These are phyloP conservation scores for Pampusana beccarii DNA, from an alignment of 2,113 vertebrate species.

Conservation along the genomic window DNA sequence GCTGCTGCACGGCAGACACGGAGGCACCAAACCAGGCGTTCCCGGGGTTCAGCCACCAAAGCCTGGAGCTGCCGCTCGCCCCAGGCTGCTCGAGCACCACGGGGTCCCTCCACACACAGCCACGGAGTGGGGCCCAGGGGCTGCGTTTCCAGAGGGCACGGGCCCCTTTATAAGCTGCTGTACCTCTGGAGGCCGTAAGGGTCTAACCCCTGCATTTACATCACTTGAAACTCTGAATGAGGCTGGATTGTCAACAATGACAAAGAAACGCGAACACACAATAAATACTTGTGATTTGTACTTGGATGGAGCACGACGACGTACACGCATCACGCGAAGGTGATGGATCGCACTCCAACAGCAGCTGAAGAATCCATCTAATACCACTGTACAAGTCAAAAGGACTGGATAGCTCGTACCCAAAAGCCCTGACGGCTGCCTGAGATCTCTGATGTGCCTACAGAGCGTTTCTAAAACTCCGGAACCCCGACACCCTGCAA, in stretches of 20 bases:
- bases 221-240: not conserved
- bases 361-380: not conserved
- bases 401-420: not conserved
- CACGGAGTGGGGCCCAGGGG: accelerated
- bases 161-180: not conserved
- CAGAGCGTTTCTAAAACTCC: not conserved
- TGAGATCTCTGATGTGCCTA: not conserved
- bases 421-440: not conserved
- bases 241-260: not conserved
- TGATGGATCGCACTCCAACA: not conserved
- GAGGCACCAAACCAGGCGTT: not conserved
- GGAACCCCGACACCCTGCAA: not conserved
- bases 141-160: not conserved
- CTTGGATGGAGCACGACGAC: accelerated
- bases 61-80: accelerated
- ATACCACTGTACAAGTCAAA: not conserved
- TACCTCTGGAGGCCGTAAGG: not conserved
- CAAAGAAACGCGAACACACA: not conserved
- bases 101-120: not conserved
- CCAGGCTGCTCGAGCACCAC: not conserved
- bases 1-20: not conserved
- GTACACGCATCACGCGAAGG: accelerated
- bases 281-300: not conserved
- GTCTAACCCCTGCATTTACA: not conserved
- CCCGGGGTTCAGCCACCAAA: not conserved